A percentile compares a stretch with the other conserved stretches of the same genome.
These are phyloP conservation scores for Agriotes lineatus DNA, from an alignment of 2,888 invertebrate species.

Conservation along the genomic window DNA sequence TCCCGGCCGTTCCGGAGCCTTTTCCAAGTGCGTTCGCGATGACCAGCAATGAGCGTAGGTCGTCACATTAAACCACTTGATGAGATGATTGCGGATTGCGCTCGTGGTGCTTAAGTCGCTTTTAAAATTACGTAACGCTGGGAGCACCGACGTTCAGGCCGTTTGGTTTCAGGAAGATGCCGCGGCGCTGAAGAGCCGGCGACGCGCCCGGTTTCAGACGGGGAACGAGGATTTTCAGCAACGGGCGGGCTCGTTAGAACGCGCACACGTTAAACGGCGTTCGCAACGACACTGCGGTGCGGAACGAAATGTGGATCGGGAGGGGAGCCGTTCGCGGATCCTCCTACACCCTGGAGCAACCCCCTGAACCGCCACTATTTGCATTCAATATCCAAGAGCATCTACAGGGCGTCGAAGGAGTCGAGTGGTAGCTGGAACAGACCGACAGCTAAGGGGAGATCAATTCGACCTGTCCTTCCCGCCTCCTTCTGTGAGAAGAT, in stretches of 20 bases:
- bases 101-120: neutral
- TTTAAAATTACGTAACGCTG: slow-evolving; percentile 14
- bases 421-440: too few species aligned
- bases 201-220: neutral
- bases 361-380: slow-evolving; percentile 38
- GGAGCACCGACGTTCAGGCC: slow-evolving; percentile 18
- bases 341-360: slow-evolving; percentile 44
- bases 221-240: too few species aligned
- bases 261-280: slow-evolving; percentile 39
- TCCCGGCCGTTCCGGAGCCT: slow-evolving; percentile 21
- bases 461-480: too few species aligned
- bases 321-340: slow-evolving; percentile 35
- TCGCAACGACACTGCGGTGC: slow-evolving; percentile 43
- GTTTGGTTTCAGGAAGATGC: neutral
- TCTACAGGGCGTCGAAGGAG: too few species aligned
- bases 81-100: slow-evolving; percentile 21
- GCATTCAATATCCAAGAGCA: slow-evolving; percentile 31
- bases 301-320: slow-evolving; percentile 41
- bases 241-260: slow-evolving; percentile 21
- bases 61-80: slow-evolving; percentile 18
- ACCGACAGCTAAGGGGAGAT: too few species aligned
- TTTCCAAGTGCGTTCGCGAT: neutral
- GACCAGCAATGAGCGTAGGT: slow-evolving; percentile 22
- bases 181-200: neutral
- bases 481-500: too few species aligned